These are phyloP conservation scores for Struthidea cinerea DNA, from an alignment of 2,113 vertebrate genomes.

Conservation along the genomic window DNA sequence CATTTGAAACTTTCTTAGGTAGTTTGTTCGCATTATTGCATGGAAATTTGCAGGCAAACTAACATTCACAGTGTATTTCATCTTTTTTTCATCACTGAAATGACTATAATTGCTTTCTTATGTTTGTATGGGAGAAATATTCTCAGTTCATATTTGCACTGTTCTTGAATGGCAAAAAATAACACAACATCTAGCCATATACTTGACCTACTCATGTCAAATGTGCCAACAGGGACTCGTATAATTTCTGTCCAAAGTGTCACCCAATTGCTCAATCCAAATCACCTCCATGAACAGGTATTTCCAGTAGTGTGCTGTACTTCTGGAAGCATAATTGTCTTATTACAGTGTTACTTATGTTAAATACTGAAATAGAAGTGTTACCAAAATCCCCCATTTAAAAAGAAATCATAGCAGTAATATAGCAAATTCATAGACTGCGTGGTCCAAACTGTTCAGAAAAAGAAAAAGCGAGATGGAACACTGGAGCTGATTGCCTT, in stretches of 20 bases:
- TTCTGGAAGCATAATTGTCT: not conserved
- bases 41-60: not conserved
- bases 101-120: not conserved
- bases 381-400: not conserved
- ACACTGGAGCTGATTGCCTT: not conserved
- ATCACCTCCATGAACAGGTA: not conserved
- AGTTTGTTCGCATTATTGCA: not conserved
- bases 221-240: not conserved
- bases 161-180: not conserved
- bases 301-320: not conserved
- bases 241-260: not conserved
- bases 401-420: not conserved
- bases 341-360: not conserved
- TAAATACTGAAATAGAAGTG: not conserved
- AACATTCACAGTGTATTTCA: not conserved
- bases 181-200: not conserved
- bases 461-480: not conserved
- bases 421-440: not conserved
- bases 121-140: not conserved
- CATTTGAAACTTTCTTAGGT: not conserved
- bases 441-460: not conserved
- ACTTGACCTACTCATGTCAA: not conserved
- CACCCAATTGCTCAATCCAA: not conserved
- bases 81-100: not conserved
- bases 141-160: not conserved